Percentiles rank a stretch among this genome's conserved stretches.
Evolutionary conservation across 30 jellyfish, hydroid and myxozoan genomes (phyloP).

Genomic region (Aurelia aurita): DNA sequence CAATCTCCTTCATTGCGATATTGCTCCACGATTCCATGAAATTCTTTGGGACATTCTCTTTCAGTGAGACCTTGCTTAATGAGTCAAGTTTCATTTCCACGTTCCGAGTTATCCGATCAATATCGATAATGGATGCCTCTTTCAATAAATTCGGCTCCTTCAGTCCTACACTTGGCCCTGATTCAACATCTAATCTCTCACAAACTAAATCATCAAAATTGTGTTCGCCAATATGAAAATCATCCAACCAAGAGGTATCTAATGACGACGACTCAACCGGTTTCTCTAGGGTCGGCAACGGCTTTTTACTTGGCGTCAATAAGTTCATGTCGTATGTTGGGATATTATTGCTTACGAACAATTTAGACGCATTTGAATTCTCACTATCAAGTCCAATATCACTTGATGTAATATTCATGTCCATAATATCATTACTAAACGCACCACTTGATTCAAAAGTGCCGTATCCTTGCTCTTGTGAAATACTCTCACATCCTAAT

Average conservation of each 20-base stretch:
- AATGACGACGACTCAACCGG: constrained; percentile 39
- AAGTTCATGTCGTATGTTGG: constrained; percentile 64
- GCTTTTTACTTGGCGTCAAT: constrained; percentile 63
- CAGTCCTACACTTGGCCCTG: too few relatives aligned
- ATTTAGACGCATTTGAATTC: background rate
- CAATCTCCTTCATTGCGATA: too few relatives aligned
- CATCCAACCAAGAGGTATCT: constrained; percentile 43
- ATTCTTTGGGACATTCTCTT: too few relatives aligned
- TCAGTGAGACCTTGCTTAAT: too few relatives aligned
- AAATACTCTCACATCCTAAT: constrained; percentile 34
- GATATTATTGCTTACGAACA: constrained; percentile 20
- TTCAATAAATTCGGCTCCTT: too few relatives aligned
- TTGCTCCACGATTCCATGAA: too few relatives aligned
- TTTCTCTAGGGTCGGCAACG: constrained; percentile 2
- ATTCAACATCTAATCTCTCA: background rate
- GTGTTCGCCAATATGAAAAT: constrained; percentile 12
- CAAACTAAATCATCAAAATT: background rate
- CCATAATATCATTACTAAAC: constrained; percentile 58
- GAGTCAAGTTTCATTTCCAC: too few relatives aligned
- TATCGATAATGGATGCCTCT: too few relatives aligned
- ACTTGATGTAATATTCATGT: constrained; percentile 59
- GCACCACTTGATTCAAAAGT: constrained; percentile 63
- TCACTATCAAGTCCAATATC: constrained; percentile 37
- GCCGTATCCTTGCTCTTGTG: constrained; percentile 70
- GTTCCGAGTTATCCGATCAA: too few relatives aligned